These are phyloP conservation scores for Rapana venosa DNA, from an alignment of 2,888 invertebrate genomes.

Conservation along the genomic window DNA sequence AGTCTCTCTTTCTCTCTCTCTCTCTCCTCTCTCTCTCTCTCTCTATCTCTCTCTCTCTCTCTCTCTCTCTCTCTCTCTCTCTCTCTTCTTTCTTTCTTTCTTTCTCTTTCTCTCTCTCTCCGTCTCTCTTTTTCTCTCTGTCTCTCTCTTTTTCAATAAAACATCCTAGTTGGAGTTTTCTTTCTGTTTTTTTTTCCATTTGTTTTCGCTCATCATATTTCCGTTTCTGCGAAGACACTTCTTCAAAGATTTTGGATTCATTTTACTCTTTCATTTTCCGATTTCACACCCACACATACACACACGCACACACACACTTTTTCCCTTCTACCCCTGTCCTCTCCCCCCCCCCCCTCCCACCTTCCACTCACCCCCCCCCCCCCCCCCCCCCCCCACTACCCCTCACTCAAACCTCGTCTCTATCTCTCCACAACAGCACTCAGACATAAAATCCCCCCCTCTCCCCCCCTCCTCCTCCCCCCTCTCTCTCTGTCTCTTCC, in stretches of 20 bases:
- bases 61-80: neutral
- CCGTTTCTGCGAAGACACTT: too few relatives aligned
- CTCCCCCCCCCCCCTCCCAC: neutral
- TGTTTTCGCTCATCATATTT: neutral
- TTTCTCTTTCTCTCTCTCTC: neutral
- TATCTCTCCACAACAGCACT: neutral
- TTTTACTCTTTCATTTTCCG: neutral
- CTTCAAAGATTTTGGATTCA: neutral
- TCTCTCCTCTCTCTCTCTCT: neutral
- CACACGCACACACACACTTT: too few relatives aligned
- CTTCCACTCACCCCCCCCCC: neutral
- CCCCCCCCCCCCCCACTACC: neutral
- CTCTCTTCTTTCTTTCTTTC: slow-evolving; percentile 16
- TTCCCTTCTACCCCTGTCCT: neutral
- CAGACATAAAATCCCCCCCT: neutral
- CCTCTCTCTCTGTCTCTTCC: neutral
- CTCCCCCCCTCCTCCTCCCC: neutral
- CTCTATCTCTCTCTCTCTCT: neutral
- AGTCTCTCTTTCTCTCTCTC: neutral
- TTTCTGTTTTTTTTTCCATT: neutral
- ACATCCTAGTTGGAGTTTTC: neutral
- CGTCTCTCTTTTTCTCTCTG: neutral
- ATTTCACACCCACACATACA: neutral
- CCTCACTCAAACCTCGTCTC: neutral
- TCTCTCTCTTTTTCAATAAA: neutral